A percentile compares a stretch with the other conserved stretches of the same genome.
Conservation (phyloP, 2,797 vertebrate genomes). For the Eospalax fontanierii region DNA sequence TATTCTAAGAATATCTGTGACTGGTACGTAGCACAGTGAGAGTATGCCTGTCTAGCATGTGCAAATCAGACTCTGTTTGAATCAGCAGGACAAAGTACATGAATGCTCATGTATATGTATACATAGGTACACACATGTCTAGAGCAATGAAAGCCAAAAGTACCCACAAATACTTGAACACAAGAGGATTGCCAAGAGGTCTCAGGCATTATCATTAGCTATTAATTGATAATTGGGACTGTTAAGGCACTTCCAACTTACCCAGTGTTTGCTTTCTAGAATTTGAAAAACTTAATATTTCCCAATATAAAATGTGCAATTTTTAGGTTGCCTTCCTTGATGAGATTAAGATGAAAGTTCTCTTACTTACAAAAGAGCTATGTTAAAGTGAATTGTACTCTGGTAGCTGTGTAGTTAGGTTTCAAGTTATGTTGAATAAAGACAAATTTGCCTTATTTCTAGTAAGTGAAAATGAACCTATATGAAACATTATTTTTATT, state of each 20-base stretch:
- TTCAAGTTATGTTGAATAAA: conserved; percentile 75
- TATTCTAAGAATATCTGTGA: conserved; percentile 13
- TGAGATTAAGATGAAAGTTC: conserved; percentile 23
- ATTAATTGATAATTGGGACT: not conserved
- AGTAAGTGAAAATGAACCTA: conserved; percentile 86
- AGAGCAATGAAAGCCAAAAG: not conserved
- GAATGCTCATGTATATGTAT: too few species aligned
- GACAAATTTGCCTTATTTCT: conserved; percentile 81
- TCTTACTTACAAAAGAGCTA: not conserved
- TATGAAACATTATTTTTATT: conserved; percentile 88
- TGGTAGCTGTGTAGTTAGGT: not conserved
- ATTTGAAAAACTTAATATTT: conserved; percentile 27
- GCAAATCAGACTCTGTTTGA: not conserved
- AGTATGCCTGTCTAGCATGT: not conserved
- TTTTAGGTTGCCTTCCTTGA: conserved; percentile 56
- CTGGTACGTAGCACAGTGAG: not conserved
- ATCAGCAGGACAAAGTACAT: not conserved
- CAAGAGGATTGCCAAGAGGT: not conserved
- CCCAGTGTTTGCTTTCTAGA: conserved; percentile 3
- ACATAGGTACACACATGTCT: not conserved
- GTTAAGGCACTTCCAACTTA: conserved; percentile 19
- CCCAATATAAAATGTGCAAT: not conserved
- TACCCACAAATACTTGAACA: not conserved
- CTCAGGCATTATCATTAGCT: not conserved
- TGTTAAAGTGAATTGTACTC: not conserved